phyloP scores from a whole-genome alignment of 2,888 invertebrate genomes.

The Lasioglossum figueresi region DNA sequence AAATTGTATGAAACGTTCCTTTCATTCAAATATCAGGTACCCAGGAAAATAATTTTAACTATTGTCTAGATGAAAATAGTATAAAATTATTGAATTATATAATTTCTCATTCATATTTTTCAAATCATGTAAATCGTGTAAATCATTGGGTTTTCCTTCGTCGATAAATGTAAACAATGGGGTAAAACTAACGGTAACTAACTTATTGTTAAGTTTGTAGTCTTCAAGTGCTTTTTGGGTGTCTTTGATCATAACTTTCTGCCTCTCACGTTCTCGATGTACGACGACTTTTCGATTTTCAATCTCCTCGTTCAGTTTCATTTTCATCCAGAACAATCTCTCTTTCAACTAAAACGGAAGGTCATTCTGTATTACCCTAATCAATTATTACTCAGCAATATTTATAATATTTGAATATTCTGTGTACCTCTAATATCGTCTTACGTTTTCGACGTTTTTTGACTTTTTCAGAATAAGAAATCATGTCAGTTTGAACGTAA shows the following conservation, averaged over 20 bases:
- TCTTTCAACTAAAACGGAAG: constrained; percentile 83
- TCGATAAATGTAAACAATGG: neutral
- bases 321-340: constrained; percentile 85
- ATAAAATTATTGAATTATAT: no score
- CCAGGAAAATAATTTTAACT: no score
- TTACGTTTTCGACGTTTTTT: no score
- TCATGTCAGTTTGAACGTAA: no score
- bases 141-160: neutral
- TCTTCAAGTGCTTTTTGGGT: constrained; percentile 43
- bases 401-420: no score
- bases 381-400: no score
- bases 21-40: no score
- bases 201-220: constrained; percentile 50
- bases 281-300: constrained; percentile 85
- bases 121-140: neutral
- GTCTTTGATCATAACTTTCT: constrained; percentile 83
- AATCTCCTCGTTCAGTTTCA: constrained; percentile 85
- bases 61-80: no score
- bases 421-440: no score
- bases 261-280: constrained; percentile 83
- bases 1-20: no score
- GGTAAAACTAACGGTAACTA: neutral
- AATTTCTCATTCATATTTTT: no score
- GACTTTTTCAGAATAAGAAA: no score
- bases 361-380: neutral